These are phyloP conservation scores for Hirundo rustica DNA, from an alignment of 2,797 vertebrate species.

Conservation along the genomic window DNA sequence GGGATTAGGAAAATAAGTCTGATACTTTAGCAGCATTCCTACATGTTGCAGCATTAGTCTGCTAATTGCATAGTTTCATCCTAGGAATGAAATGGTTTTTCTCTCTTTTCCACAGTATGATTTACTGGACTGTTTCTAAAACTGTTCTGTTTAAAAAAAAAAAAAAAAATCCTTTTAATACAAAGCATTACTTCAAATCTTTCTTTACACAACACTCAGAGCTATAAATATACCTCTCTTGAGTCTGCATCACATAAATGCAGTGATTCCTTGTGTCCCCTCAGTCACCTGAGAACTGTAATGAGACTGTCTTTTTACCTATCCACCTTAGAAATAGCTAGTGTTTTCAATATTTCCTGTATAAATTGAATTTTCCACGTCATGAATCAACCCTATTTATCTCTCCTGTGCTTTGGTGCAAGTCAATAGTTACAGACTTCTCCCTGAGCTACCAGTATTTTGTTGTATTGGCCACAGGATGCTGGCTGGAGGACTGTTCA, in stretches of 20 bases:
- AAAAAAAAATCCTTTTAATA: not conserved
- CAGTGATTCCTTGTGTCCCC: not conserved
- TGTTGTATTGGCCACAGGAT: not conserved
- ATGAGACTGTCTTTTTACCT: not conserved
- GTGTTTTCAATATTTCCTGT: not conserved
- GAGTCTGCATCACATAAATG: not conserved
- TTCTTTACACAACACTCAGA: not conserved
- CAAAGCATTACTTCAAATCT: not conserved
- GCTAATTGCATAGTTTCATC: not conserved
- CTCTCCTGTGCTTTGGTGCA: not conserved
- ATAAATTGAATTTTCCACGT: not conserved
- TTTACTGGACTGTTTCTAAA: conserved; percentile 1
- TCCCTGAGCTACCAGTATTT: not conserved
- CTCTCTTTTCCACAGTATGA: not conserved
- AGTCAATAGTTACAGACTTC: not conserved
- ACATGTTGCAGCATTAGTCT: not conserved
- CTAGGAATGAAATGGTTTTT: not conserved
- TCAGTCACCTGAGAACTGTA: not conserved
- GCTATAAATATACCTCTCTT: not conserved
- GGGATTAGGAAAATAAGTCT: not conserved
- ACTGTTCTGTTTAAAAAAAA: not conserved
- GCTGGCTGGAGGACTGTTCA: not conserved
- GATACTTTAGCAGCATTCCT: not conserved
- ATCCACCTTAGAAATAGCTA: not conserved
- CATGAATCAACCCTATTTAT: not conserved